Percentiles rank a stretch among this genome's conserved stretches.
phyloP scores from a whole-genome alignment of 2,888 invertebrate species.

The Litoditis marina region DNA sequence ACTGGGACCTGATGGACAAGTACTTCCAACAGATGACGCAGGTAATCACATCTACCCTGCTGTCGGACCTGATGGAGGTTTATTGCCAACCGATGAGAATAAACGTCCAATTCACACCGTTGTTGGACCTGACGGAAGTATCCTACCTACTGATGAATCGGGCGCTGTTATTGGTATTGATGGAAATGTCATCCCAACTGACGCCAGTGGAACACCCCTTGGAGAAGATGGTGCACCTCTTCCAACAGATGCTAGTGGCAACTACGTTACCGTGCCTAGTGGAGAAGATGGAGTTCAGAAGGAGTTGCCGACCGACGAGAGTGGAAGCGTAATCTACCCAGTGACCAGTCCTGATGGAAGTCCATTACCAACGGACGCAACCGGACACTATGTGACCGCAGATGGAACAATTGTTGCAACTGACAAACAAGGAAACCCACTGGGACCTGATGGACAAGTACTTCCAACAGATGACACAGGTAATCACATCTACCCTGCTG shows the following conservation, averaged over 20 bases:
- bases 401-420: too few species aligned
- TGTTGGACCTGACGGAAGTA: constrained; percentile 16
- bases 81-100: constrained; percentile 20
- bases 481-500: constrained; percentile 24
- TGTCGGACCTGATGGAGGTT: constrained; percentile 19
- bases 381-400: too few species aligned
- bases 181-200: constrained; percentile 30
- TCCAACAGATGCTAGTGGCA: constrained; percentile 7
- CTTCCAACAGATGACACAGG: constrained; percentile 25
- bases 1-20: constrained; percentile 28
- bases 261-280: constrained; percentile 6
- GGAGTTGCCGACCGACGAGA: constrained; percentile 30
- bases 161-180: constrained; percentile 29
- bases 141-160: neutral
- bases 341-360: constrained; percentile 19
- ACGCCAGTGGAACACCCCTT: constrained; percentile 16
- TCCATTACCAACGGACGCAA: neutral
- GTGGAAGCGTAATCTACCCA: constrained; percentile 26
- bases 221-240: constrained; percentile 5
- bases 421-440: too few species aligned
- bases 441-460: constrained; percentile 14
- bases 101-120: constrained; percentile 25
- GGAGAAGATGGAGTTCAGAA: constrained; percentile 9
- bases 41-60: constrained; percentile 26
- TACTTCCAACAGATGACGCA: constrained; percentile 28